Percentiles rank a stretch among this genome's conserved stretches.
These are phyloP conservation scores for Cottoperca gobio DNA, from an alignment of 2,797 vertebrate species.

Conservation along the genomic window DNA sequence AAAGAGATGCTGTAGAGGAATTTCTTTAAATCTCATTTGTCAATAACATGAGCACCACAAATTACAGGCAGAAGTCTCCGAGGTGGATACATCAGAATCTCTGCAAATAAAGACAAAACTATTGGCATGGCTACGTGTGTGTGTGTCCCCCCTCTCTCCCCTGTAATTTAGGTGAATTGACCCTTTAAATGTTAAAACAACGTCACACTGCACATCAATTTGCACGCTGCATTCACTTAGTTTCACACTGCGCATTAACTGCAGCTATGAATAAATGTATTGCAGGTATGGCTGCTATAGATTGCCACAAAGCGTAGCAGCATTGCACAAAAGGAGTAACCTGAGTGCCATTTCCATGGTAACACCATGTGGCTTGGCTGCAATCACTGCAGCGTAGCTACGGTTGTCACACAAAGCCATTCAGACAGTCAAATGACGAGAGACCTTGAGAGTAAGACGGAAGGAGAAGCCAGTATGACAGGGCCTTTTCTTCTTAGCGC, in stretches of 20 bases:
- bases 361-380: slow-evolving; percentile 80
- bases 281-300: slow-evolving; percentile 63
- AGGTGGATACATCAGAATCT: not conserved
- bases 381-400: slow-evolving; percentile 74
- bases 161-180: slow-evolving; percentile 8
- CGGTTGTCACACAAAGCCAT: slow-evolving; percentile 79
- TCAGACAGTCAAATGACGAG: slow-evolving; percentile 77
- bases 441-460: slow-evolving; percentile 78
- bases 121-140: too few relatives aligned
- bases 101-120: slow-evolving; percentile 1
- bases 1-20: not conserved
- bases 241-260: slow-evolving; percentile 11
- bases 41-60: not conserved
- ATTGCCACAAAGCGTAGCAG: slow-evolving; percentile 60
- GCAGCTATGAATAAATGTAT: slow-evolving; percentile 46
- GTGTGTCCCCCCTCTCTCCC: too few relatives aligned
- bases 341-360: slow-evolving; percentile 85
- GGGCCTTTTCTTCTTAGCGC: slow-evolving; percentile 75
- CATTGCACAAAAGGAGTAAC: slow-evolving; percentile 76
- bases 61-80: slow-evolving; percentile 1
- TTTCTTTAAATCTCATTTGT: slow-evolving; percentile 13
- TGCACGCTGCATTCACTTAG: not conserved
- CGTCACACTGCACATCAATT: not conserved
- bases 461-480: slow-evolving; percentile 70
- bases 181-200: slow-evolving; percentile 2